Conservation (phyloP, 2,113 vertebrate species). For the Myrmecobius fasciatus region DNA sequence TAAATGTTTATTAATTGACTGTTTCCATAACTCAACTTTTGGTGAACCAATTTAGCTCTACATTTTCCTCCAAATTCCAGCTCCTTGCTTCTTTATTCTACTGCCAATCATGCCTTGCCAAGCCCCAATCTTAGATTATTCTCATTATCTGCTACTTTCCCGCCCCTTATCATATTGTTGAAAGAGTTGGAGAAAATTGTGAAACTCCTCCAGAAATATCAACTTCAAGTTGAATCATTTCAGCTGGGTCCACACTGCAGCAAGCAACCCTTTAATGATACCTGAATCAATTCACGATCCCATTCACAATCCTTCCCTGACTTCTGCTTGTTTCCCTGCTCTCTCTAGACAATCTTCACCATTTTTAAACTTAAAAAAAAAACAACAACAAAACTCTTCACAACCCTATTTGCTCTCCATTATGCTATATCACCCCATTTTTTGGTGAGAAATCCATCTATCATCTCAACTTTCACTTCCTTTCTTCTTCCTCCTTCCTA, state of each 20-base stretch:
- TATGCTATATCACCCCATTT: not conserved
- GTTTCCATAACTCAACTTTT: not conserved
- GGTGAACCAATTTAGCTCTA: not conserved
- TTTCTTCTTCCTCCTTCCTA: not conserved
- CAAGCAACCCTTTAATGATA: not conserved
- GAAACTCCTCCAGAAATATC: not conserved
- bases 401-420: not conserved
- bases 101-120: not conserved
- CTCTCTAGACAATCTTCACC: not conserved
- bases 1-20: not conserved
- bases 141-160: not conserved
- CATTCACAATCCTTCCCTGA: not conserved
- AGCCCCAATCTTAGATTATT: not conserved
- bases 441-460: not conserved
- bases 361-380: not conserved
- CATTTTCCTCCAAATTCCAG: not conserved
- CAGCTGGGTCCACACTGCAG: not conserved
- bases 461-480: not conserved
- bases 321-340: not conserved
- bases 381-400: not conserved
- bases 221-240: not conserved
- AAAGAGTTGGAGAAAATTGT: not conserved
- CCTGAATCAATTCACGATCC: not conserved
- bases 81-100: not conserved
- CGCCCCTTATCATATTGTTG: not conserved